A percentile compares a stretch with the other conserved stretches of the same genome.
phyloP scores from a whole-genome alignment of 2,888 invertebrate species.

The Acronicta aceris region DNA sequence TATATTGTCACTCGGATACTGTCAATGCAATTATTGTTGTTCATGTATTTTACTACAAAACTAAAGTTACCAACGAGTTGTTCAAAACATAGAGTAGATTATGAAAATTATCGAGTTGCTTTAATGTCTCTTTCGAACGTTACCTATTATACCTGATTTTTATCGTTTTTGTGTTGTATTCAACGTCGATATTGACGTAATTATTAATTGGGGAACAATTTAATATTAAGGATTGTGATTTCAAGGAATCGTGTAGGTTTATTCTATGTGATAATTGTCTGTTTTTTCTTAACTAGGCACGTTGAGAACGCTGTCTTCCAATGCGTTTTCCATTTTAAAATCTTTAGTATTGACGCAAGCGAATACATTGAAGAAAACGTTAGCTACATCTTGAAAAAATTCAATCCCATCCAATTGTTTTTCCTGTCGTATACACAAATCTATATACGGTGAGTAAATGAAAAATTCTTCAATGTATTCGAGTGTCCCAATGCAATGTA shows the following conservation, averaged over 20 bases:
- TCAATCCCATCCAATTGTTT: slow-evolving; percentile 1
- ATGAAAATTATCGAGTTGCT: slow-evolving; percentile 78
- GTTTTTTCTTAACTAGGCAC: slow-evolving; percentile 72
- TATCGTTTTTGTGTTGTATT: slow-evolving; percentile 79
- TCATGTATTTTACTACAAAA: slow-evolving; percentile 67
- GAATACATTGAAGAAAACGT: slow-evolving; percentile 30
- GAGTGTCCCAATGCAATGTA: slow-evolving; percentile 64
- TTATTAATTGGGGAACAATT: slow-evolving; percentile 86
- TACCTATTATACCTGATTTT: slow-evolving; percentile 87
- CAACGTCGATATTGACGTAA: slow-evolving; percentile 75
- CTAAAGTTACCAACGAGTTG: slow-evolving; percentile 87
- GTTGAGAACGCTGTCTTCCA: slow-evolving; percentile 84
- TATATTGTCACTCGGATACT: slow-evolving; percentile 51
- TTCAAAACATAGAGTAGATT: slow-evolving; percentile 82
- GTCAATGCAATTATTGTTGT: slow-evolving; percentile 70
- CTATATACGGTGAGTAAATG: not conserved
- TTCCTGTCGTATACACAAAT: not conserved
- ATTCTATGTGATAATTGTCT: slow-evolving; percentile 86
- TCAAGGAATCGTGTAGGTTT: slow-evolving; percentile 81
- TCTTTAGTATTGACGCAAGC: slow-evolving; percentile 35
- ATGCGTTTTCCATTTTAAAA: slow-evolving; percentile 77
- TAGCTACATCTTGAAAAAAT: slow-evolving; percentile 9
- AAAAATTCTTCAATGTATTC: slow-evolving; percentile 15
- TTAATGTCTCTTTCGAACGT: slow-evolving; percentile 84
- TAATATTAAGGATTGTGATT: slow-evolving; percentile 87